Conservation (phyloP, 2,888 invertebrate genomes). For the Vannuccia rotundouncinata region DNA sequence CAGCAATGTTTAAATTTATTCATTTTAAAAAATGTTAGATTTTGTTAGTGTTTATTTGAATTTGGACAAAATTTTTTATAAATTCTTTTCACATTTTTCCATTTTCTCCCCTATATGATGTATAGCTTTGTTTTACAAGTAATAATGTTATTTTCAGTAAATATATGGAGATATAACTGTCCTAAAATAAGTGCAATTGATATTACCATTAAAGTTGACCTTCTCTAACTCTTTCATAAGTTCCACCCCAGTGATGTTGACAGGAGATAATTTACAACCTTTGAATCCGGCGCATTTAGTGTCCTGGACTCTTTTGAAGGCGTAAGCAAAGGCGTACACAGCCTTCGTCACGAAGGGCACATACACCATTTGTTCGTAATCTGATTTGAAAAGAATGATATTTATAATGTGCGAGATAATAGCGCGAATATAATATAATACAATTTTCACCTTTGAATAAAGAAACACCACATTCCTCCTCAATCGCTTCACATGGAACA, state of each 20-base stretch:
- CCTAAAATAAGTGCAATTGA: no score
- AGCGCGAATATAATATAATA: background rate
- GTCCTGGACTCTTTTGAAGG: background rate
- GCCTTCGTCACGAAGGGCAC: constrained; percentile 34
- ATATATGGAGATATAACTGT: no score
- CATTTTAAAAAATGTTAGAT: no score
- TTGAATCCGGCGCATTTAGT: background rate
- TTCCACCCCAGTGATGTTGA: constrained; percentile 43
- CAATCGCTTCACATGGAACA: background rate
- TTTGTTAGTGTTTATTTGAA: no score
- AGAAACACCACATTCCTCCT: background rate
- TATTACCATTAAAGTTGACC: constrained; percentile 41
- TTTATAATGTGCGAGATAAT: background rate
- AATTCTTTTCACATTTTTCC: no score
- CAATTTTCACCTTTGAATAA: background rate
- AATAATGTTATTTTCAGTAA: no score
- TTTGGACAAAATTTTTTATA: no score
- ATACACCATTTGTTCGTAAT: constrained; percentile 18
- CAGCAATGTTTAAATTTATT: no score
- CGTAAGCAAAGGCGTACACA: background rate
- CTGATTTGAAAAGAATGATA: background rate
- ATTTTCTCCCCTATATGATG: no score
- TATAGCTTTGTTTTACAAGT: no score
- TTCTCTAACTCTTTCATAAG: constrained; percentile 43
- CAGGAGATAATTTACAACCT: constrained; percentile 37